Evolutionary conservation across 1,140 invertebrate genomes (phyloP), one percentile per base, ranked within the genome.

Genomic region (Linepithema humile): DNA sequence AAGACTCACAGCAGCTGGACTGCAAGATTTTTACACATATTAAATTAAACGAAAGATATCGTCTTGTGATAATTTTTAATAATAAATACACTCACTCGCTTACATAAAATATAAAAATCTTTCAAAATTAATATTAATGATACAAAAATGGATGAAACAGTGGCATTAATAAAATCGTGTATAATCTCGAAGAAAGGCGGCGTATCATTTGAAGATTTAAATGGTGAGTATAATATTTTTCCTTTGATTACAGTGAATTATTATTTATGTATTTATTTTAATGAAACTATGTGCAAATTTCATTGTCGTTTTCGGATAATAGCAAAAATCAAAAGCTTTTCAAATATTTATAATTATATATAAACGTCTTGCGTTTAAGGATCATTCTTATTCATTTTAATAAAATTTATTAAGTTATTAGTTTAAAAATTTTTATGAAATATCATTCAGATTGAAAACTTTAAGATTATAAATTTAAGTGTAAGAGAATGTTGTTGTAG

Each of bases 121-220:
- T 3, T 38, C 15, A 15, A 32, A 69, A 0, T 57, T 64, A 35
- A 72, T 43, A 62, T 35, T 23, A 57, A n/a, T n/a, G 38, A 35
- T 17, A 12, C 29, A 35, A 32, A 12, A 10, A 82, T 82, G 78
- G 69, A 82, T 12, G 78, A 82, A 60, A 82, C 78, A 3, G 32
- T 60, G 3, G 78, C 78, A 48, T 15, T 82, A 23, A 60, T 82
- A 3, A 82, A 82, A n/a, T 82, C 78, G 0, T 82, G 78, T 6
- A 45, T 82, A 73, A 62, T 60, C 59, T 82, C 78, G 2, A 73
- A 82, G 43, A 73, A 82, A 45, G 69, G 78, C 10, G 78, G 78
- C 10, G 12, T 82, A 35, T 10, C 53, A 20, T 10, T 82, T 5
- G 12, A 12, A 6, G 20, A 73, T 40, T 2, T 82, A 38, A 74